Evolutionary conservation across 2,797 vertebrate genomes (phyloP).

Genomic region (Chanos chanos): DNA sequence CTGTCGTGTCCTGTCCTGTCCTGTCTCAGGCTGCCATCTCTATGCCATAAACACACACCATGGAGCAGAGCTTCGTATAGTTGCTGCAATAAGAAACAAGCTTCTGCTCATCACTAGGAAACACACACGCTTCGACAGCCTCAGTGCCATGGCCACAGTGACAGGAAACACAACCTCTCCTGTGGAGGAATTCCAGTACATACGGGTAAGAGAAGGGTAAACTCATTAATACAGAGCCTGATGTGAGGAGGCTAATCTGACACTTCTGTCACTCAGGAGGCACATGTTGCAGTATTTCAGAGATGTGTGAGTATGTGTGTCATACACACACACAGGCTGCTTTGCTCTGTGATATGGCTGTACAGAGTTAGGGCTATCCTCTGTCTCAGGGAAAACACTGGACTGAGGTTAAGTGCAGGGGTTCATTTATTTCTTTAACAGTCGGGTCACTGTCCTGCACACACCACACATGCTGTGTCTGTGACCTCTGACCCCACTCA

Average conservation of each 20-base stretch:
- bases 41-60: slow-evolving; percentile 98
- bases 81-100: slow-evolving; percentile 94
- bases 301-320: too few species aligned
- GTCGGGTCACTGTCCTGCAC: too few species aligned
- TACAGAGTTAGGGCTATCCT: too few species aligned
- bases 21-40: slow-evolving; percentile 92
- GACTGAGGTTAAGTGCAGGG: too few species aligned
- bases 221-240: not conserved
- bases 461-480: slow-evolving; percentile 4
- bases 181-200: slow-evolving; percentile 97
- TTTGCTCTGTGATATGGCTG: too few species aligned
- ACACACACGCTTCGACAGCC: slow-evolving; percentile 63
- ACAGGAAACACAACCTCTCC: slow-evolving; percentile 76
- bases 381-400: too few species aligned
- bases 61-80: slow-evolving; percentile 84
- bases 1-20: not conserved
- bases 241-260: too few species aligned
- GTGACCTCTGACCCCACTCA: too few species aligned
- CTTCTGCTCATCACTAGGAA: slow-evolving; percentile 95
- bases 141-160: slow-evolving; percentile 52
- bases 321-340: too few species aligned
- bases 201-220: slow-evolving; percentile 69
- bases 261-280: too few species aligned
- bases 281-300: too few species aligned
- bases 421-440: too few species aligned